Percentiles rank a stretch among this genome's conserved stretches.
These are phyloP conservation scores for Forbesichthys agassizii DNA, from an alignment of 2,113 vertebrate species.

Conservation along the genomic window DNA sequence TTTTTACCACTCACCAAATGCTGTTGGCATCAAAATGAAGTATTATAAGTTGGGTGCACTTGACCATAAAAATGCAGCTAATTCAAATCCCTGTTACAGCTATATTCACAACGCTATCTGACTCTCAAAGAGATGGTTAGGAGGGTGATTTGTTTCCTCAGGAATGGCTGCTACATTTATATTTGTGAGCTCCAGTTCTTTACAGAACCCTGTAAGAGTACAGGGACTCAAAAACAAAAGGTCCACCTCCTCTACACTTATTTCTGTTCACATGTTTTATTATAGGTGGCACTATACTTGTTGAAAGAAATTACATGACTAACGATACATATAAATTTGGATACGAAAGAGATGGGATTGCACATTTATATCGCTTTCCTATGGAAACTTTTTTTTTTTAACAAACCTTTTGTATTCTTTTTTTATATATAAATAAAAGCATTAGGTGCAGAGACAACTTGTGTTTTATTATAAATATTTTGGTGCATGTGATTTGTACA, in stretches of 20 bases:
- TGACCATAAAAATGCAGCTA: not conserved
- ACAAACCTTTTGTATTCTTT: conserved; percentile 61
- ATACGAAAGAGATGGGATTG: conserved; percentile 86
- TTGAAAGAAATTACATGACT: conserved; percentile 38
- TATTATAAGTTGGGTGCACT: not conserved
- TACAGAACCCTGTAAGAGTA: conserved; percentile 50
- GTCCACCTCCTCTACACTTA: conserved; percentile 47
- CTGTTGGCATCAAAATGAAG: not conserved
- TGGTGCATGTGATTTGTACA: not conserved
- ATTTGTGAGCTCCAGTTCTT: conserved; percentile 48
- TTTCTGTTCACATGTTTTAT: conserved; percentile 22
- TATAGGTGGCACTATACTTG: conserved; percentile 54
- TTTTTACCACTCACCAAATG: not conserved
- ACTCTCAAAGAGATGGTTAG: conserved; percentile 27
- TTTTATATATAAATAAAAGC: conserved; percentile 76
- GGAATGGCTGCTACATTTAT: conserved; percentile 61
- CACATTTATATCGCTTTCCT: conserved; percentile 91
- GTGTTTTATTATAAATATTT: not conserved
- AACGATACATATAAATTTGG: conserved; percentile 69
- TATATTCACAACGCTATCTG: conserved; percentile 5
- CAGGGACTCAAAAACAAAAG: conserved; percentile 50
- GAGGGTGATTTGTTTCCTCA: conserved; percentile 39
- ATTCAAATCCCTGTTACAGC: conserved; percentile 6
- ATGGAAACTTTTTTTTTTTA: conserved; percentile 92
- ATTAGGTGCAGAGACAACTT: conserved; percentile 37